These are phyloP conservation scores for Argynnis bischoffii DNA, from an alignment of 2,888 invertebrate species.

Conservation along the genomic window DNA sequence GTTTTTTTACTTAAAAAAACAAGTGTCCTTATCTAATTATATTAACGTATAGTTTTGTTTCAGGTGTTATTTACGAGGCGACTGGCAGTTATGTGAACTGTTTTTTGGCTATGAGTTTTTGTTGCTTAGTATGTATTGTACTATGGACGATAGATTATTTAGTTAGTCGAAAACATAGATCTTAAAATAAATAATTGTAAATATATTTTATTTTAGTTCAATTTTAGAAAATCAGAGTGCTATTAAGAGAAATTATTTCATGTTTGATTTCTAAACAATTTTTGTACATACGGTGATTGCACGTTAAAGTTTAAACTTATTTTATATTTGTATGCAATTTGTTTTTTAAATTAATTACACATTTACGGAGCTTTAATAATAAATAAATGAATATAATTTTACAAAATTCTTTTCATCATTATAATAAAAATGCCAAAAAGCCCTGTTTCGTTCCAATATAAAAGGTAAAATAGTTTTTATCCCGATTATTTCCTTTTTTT, in stretches of 20 bases:
- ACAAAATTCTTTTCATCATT: background rate
- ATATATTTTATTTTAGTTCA: conserved; percentile 17
- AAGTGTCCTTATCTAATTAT: background rate
- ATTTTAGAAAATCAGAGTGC: background rate
- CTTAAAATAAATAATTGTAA: conserved; percentile 32
- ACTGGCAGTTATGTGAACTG: conserved; percentile 86
- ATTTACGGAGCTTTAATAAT: conserved; percentile 24
- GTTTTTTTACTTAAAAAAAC: background rate
- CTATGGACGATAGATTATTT: conserved; percentile 85
- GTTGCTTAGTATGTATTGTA: conserved; percentile 85
- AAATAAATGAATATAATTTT: conserved; percentile 11
- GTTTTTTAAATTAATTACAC: conserved; percentile 1
- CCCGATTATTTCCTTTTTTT: no score
- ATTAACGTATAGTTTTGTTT: background rate
- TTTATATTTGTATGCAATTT: conserved; percentile 3
- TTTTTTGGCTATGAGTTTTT: conserved; percentile 85
- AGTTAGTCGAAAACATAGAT: conserved; percentile 52
- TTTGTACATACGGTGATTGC: background rate
- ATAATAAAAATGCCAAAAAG: background rate
- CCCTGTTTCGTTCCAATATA: no score
- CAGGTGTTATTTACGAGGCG: conserved; percentile 69
- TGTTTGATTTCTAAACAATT: background rate
- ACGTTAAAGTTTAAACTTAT: background rate
- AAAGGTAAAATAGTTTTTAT: no score
- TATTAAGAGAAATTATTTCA: background rate